Evolutionary conservation across 2,888 invertebrate genomes (phyloP).

Genomic region (Mantis religiosa): DNA sequence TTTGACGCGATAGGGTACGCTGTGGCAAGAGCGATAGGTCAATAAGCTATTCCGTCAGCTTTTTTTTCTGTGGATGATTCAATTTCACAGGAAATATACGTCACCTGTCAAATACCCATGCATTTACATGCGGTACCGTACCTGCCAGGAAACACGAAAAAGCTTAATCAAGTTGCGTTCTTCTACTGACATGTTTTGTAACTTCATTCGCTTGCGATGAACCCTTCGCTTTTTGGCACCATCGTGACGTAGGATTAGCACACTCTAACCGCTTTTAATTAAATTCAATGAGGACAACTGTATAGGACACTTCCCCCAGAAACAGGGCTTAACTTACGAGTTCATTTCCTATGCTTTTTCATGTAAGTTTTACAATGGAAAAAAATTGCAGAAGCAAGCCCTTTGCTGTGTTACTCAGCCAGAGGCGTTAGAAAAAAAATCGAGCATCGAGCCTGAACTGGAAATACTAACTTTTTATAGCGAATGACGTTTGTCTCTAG

Average conservation of each 20-base stretch:
- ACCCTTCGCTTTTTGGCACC: not conserved
- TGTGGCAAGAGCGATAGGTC: not conserved
- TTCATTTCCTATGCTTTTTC: not conserved
- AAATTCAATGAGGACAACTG: not conserved
- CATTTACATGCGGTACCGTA: not conserved
- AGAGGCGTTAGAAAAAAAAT: not conserved
- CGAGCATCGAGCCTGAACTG: not conserved
- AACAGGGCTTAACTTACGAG: not conserved
- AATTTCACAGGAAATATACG: not conserved
- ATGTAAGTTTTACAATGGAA: not conserved
- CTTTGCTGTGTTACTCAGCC: not conserved
- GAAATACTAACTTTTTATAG: not conserved
- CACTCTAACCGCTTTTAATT: not conserved
- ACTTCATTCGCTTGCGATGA: not conserved
- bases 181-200: not conserved
- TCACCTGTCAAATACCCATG: not conserved
- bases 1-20: not conserved
- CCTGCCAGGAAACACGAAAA: not conserved
- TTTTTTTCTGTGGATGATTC: not conserved
- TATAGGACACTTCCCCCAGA: not conserved
- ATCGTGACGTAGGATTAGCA: not conserved
- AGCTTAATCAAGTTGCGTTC: not conserved
- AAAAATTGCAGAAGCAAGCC: not conserved
- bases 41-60: not conserved
- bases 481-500: not conserved